Evolutionary conservation across 2,888 invertebrate species (phyloP).

Genomic region (Strigamia maritima): DNA sequence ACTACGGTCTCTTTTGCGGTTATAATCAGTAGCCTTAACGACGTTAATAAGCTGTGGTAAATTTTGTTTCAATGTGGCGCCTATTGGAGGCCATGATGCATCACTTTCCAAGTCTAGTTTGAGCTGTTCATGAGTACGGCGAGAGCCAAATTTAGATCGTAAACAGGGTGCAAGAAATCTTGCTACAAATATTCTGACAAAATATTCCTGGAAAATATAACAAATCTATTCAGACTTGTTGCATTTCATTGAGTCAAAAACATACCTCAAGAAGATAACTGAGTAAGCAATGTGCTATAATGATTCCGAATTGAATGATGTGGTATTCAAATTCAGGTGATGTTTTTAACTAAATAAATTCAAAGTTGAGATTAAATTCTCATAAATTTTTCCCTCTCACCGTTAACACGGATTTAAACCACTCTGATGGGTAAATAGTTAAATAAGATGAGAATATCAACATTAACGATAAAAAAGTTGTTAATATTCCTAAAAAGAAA

Average conservation of each 20-base stretch:
- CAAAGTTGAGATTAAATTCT: not conserved
- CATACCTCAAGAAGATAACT: slow-evolving; percentile 24
- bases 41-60: not conserved
- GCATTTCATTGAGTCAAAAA: not conserved
- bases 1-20: not conserved
- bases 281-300: not conserved
- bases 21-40: not conserved
- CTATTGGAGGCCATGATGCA: not conserved
- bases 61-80: not conserved
- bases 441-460: slow-evolving; percentile 27
- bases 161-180: not conserved
- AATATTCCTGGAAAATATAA: not conserved
- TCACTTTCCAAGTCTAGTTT: not conserved
- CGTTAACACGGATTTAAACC: not conserved
- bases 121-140: not conserved
- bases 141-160: not conserved
- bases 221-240: not conserved
- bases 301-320: not conserved
- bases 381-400: not conserved
- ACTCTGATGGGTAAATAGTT: slow-evolving; percentile 31
- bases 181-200: not conserved
- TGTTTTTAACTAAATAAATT: slow-evolving; percentile 32
- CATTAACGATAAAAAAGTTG: not conserved
- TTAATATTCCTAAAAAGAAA: slow-evolving; percentile 22
- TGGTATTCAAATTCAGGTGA: not conserved